phyloP scores from a whole-genome alignment of 2,113 vertebrate species.

The western clawed frog (Xenopus tropicalis) region DNA sequence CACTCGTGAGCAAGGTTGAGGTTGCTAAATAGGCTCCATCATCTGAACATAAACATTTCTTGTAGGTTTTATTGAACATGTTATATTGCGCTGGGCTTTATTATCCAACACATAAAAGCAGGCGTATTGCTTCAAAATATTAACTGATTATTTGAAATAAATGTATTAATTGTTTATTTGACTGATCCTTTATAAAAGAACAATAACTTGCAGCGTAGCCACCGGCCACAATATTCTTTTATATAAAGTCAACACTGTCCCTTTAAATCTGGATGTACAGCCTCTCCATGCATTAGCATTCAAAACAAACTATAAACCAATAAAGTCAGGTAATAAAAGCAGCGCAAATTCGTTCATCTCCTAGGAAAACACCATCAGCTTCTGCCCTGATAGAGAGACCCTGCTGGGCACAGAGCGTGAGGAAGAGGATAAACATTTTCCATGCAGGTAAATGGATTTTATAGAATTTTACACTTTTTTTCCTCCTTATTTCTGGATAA shows the following conservation, averaged over 20 bases:
- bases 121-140: no score
- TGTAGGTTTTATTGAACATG: no score
- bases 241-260: not conserved
- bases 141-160: no score
- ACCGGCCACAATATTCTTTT: no score
- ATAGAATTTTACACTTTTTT: constrained; percentile 67
- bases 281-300: constrained; percentile 19
- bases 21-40: no score
- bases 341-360: constrained; percentile 68
- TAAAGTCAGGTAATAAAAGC: constrained; percentile 65
- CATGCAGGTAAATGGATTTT: constrained; percentile 70
- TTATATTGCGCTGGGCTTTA: no score
- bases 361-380: constrained; percentile 62
- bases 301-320: constrained; percentile 50
- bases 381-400: constrained; percentile 61
- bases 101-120: no score
- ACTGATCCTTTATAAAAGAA: no score
- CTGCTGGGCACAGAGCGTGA: constrained; percentile 51
- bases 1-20: no score
- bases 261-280: constrained; percentile 21
- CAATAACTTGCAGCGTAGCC: no score
- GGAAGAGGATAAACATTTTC: constrained; percentile 58
- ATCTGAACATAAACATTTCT: no score
- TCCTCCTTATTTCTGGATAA: constrained; percentile 68
- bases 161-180: no score